Conservation (phyloP, 2,888 invertebrate species). For the Perithous albicinctus region DNA sequence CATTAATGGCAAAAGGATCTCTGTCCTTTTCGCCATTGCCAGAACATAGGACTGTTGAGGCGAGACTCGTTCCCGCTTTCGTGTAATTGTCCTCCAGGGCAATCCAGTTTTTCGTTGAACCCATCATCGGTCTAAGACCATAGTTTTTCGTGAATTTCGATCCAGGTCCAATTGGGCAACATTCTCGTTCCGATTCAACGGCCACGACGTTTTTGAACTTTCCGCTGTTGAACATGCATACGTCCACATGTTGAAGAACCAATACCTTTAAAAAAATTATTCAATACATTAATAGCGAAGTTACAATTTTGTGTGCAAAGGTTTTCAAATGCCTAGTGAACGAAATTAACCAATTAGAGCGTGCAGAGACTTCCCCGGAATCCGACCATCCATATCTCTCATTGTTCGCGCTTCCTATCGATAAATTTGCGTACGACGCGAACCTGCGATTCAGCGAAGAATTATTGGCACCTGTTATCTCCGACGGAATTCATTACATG, state of each 20-base stretch:
- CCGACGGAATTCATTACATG: slow-evolving; percentile 25
- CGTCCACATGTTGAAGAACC: slow-evolving; percentile 95
- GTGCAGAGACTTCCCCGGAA: neutral
- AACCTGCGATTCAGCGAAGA: slow-evolving; percentile 6
- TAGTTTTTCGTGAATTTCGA: slow-evolving; percentile 88
- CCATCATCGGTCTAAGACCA: slow-evolving; percentile 89
- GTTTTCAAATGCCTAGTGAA: neutral
- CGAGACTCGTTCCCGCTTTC: slow-evolving; percentile 85
- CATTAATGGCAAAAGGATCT: slow-evolving; percentile 96
- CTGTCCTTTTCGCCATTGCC: slow-evolving; percentile 89
- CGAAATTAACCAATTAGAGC: neutral
- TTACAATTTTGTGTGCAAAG: neutral
- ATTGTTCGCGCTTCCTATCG: neutral
- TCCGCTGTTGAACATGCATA: slow-evolving; percentile 97
- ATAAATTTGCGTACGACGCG: slow-evolving; percentile 27
- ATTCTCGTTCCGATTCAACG: slow-evolving; percentile 87
- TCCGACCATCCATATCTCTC: neutral
- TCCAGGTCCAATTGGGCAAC: slow-evolving; percentile 89
- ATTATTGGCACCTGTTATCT: slow-evolving; percentile 25
- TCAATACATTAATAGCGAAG: neutral
- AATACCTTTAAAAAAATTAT: slow-evolving; percentile 87
- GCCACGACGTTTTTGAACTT: slow-evolving; percentile 98
- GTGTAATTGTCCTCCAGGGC: slow-evolving; percentile 94
- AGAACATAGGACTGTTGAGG: slow-evolving; percentile 86
- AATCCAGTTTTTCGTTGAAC: slow-evolving; percentile 95